phyloP scores from a whole-genome alignment of 2,113 vertebrate genomes.

The Dromiciops gliroides region DNA sequence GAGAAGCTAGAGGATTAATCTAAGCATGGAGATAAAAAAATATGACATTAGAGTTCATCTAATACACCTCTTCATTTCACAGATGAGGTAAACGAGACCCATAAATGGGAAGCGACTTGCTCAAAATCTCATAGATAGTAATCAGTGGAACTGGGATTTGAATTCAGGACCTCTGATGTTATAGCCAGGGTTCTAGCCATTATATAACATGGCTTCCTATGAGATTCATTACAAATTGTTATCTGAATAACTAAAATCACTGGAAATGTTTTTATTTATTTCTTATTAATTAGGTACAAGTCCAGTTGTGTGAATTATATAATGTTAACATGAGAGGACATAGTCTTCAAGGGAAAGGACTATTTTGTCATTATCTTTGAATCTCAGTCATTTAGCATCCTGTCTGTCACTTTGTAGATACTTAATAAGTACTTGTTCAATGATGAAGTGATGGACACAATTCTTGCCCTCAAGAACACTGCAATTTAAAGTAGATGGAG shows the following conservation, averaged over 20 bases:
- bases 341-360: neutral
- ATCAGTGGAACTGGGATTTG: neutral
- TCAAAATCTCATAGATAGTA: neutral
- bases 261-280: constrained; percentile 41
- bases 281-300: constrained; percentile 7
- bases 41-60: neutral
- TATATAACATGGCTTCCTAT: neutral
- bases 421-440: neutral
- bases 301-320: constrained; percentile 14
- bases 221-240: constrained; percentile 38
- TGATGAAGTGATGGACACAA: neutral
- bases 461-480: neutral
- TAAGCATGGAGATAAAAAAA: neutral
- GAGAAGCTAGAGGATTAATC: neutral
- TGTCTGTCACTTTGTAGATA: too few species aligned
- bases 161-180: neutral
- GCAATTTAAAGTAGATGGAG: constrained; percentile 53
- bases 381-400: neutral
- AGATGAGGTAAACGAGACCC: neutral
- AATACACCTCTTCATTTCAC: neutral
- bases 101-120: neutral
- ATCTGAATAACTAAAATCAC: neutral
- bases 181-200: neutral
- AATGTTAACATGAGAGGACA: neutral
- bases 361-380: neutral